Percentiles rank a stretch among this genome's conserved stretches.
Conservation (phyloP, 2,113 vertebrate genomes). For the Pseudorhombus dupliciocellatus region DNA sequence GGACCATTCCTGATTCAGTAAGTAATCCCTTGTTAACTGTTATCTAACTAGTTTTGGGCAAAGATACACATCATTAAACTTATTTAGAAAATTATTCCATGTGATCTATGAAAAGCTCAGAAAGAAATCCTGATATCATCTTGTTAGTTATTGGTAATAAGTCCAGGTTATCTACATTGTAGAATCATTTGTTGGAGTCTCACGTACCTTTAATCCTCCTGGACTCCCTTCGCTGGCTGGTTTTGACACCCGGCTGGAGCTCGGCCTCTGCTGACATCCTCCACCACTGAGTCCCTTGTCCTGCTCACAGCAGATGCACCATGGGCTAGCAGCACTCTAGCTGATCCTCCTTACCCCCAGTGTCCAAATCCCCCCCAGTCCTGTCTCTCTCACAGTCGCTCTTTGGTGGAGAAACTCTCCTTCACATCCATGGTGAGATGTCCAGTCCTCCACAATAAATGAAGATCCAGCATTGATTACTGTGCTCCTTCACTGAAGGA, state of each 20-base stretch:
- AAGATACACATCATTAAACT: background rate
- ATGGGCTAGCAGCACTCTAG: conserved; percentile 69
- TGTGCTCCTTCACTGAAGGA: conserved; percentile 42
- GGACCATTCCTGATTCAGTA: no score
- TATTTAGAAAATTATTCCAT: background rate
- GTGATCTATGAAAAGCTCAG: no score
- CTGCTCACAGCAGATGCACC: conserved; percentile 76
- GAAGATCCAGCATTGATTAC: conserved; percentile 55
- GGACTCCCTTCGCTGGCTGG: conserved; percentile 96
- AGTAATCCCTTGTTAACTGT: no score
- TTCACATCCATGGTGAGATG: conserved; percentile 65
- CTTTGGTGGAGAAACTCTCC: conserved; percentile 50
- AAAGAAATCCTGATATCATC: no score
- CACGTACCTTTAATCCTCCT: conserved; percentile 92
- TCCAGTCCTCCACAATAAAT: conserved; percentile 58
- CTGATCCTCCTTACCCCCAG: conserved; percentile 61
- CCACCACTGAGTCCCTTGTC: conserved; percentile 84
- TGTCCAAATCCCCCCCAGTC: conserved; percentile 38
- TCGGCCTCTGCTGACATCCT: conserved; percentile 95
- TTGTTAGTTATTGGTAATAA: no score
- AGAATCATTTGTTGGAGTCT: background rate
- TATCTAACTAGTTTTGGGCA: background rate
- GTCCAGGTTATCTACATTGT: no score
- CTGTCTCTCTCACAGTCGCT: conserved; percentile 50
- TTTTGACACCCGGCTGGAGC: conserved; percentile 98